These are phyloP conservation scores for Spilosoma lubricipeda DNA, from an alignment of 2,888 invertebrate genomes.

Conservation along the genomic window DNA sequence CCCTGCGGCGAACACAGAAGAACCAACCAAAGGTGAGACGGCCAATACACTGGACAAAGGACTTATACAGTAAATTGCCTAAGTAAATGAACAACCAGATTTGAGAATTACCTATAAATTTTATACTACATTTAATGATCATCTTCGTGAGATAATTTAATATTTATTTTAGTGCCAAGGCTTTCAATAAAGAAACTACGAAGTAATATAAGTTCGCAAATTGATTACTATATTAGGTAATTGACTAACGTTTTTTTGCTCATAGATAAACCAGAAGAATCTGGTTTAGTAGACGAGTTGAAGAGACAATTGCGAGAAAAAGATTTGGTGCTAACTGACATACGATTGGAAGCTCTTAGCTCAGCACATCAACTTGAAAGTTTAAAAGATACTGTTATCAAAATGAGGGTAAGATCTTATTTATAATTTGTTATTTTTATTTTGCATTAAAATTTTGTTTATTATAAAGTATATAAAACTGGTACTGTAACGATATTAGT, in stretches of 20 bases:
- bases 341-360: constrained; percentile 97
- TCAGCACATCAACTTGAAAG: constrained; percentile 99
- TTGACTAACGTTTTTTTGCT: constrained; percentile 46
- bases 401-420: constrained; percentile 92
- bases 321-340: constrained; percentile 98
- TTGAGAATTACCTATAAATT: neutral
- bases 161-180: constrained; percentile 16
- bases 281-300: constrained; percentile 90
- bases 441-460: neutral
- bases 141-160: neutral
- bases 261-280: constrained; percentile 82
- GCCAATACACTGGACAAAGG: constrained; percentile 37
- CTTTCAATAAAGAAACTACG: constrained; percentile 3
- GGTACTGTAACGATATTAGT: neutral
- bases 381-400: constrained; percentile 97
- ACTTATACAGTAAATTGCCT: constrained; percentile 6
- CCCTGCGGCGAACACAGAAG: constrained; percentile 71
- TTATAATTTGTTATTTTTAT: neutral
- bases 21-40: constrained; percentile 80
- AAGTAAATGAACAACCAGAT: neutral
- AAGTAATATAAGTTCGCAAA: constrained; percentile 7
- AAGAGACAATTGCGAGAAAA: constrained; percentile 98
- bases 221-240: neutral
- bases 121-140: neutral
- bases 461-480: neutral